Base-by-base conservation (phyloP, 2,797 vertebrate genomes). In the Gallinago solitaria region DNA sequence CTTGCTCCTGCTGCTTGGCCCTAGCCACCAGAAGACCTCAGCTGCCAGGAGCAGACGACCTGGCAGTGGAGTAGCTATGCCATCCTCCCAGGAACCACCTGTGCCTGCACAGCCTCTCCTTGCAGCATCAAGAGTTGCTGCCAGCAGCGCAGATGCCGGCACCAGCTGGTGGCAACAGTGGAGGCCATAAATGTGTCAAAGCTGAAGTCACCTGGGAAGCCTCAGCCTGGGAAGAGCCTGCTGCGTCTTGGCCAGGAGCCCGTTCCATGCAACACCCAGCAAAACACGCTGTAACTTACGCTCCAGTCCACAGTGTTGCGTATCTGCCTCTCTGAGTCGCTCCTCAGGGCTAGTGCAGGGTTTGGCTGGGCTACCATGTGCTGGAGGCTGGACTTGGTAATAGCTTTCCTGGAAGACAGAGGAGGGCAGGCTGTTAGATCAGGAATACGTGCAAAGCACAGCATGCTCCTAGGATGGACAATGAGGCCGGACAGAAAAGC, bases 301-400 rank as follows among this genome's bases (percentile, higher is more conserved):
- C 98, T 99, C 99, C 99, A 99, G 98, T 99, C 99, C 95, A 99
- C 98, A 2, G 98, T 98, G 84, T 97, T 99, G 93, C 98, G 98
- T 56, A 99, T 98, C 84, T 98, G 98, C 45, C 98, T 96, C 87
- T 99, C 99, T 0, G 98, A 92, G 79, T 99, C 98, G 0, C 96
- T 94, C 90, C 98, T 98, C 82, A 89, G 94, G 94, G 98, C 94
- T 43, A 98, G 95, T 0, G 98, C 96, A 0, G 98, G 97, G 47
- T 97, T 97, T 79, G 99, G 98, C 63, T 98, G 98, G 71, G 98
- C 97, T 75, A 98, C 98, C 94, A 99, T 98, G 84, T 99, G 98
- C 89, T 98, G 98, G 35, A 99, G 98, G 94, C 99, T 98, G 1
- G 99, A 99, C 90, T 99, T 99, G 68, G 99, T 98, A 78, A 99